Conservation (phyloP, 2,113 vertebrate species). For the Ciconia boyciana region DNA sequence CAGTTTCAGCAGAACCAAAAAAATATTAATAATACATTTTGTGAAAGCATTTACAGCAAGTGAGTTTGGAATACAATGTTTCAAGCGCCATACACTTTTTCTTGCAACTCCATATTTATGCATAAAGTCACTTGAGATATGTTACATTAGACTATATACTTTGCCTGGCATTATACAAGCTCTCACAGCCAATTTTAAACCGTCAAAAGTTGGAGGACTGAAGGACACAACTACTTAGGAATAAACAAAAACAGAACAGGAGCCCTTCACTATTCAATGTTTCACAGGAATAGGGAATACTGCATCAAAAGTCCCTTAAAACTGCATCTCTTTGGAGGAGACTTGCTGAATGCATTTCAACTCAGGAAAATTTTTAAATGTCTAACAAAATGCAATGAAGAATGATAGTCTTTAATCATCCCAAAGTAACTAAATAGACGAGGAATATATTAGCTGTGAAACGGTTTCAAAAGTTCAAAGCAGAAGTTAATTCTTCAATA, state of each 20-base stretch:
- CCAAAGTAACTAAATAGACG: not conserved
- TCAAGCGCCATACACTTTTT: not conserved
- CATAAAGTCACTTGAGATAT: not conserved
- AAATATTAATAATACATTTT: constrained; percentile 37
- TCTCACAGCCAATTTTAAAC: not conserved
- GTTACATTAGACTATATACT: not conserved
- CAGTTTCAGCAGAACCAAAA: constrained; percentile 33
- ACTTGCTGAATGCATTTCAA: not conserved
- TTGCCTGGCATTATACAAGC: not conserved
- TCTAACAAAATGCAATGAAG: not conserved
- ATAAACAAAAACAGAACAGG: not conserved
- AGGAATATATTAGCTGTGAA: not conserved
- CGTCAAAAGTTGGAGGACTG: not conserved
- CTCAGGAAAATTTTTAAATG: not conserved
- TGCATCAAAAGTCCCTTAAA: not conserved
- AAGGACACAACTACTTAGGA: not conserved
- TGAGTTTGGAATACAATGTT: not conserved
- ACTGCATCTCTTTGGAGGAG: not conserved
- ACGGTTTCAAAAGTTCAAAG: not conserved
- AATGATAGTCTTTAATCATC: not conserved
- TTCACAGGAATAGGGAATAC: not conserved
- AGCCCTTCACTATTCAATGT: not conserved
- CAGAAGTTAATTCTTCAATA: not conserved
- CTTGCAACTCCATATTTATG: not conserved
- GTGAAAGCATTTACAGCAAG: constrained; percentile 6